Evolutionary conservation across 2,888 invertebrate genomes (phyloP), one percentile per base, ranked within the genome.

Genomic region (Oscheius sp.): DNA sequence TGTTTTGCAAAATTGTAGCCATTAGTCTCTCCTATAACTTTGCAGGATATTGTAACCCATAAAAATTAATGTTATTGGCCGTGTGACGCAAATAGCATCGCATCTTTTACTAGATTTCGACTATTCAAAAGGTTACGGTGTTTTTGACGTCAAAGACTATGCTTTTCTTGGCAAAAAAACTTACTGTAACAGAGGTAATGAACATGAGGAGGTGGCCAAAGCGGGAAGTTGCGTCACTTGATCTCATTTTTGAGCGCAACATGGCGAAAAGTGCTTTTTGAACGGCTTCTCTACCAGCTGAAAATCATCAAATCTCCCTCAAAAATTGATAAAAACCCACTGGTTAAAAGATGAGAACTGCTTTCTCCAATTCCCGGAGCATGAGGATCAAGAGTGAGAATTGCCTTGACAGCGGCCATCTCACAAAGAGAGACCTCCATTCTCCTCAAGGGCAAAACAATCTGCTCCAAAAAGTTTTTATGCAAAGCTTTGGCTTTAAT

Each of bases 151-250:
- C n/a, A n/a, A n/a, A n/a, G n/a, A n/a, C n/a, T n/a, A n/a, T n/a
- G n/a, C 42, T 8, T 42, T 4, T 42, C 15, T 42, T 42, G 42
- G 42, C 12, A 15, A 37, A 37, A 23, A 25, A 45, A 45, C 61
- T 66, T 27, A 66, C 66, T 23, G 66, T 37, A 3, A 66, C 66
- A 23, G 66, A 39, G n/a, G 66, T 66, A 37, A 66, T 66, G n/a
- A 66, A 42, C 66, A 66, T 66, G 10, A 66, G 42, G 20, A 66
- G 55, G 57, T 66, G 66, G 3, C 48, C 66, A 31, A 66, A 66
- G 6, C 66, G 39, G 23, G 66, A 53, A 15, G 66, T 66, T 5
- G 66, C 66, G 23, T 66, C 66, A 3, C 29, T 53, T 12, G 53
- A 34, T 1, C 53, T 31, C 25, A 42, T 39, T 12, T 37, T 3